Percentiles rank a stretch among this genome's conserved stretches.
Conservation (phyloP, 1,140 invertebrate genomes). For the Anthonomus grandis region DNA sequence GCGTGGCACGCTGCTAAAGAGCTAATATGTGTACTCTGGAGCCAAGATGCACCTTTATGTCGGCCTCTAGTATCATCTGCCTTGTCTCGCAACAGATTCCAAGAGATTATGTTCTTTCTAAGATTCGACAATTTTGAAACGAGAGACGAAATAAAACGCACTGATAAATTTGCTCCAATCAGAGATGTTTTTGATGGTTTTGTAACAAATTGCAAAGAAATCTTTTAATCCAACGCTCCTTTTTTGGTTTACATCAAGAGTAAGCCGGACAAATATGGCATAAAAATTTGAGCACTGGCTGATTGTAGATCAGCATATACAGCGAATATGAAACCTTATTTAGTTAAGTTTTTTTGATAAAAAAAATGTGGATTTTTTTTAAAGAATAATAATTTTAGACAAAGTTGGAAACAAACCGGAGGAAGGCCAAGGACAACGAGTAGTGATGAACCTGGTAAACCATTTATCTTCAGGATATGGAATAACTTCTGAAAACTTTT, state of each 20-base stretch:
- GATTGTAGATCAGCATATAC: conserved; percentile 40
- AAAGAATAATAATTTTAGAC: not conserved
- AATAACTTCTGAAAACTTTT: not conserved
- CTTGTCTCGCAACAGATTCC: conserved; percentile 21
- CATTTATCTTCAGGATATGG: not conserved
- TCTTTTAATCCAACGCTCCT: conserved; percentile 25
- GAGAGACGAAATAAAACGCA: conserved; percentile 20
- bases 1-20: conserved; percentile 8
- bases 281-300: conserved; percentile 43
- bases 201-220: conserved; percentile 35
- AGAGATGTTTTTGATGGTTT: conserved; percentile 23
- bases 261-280: conserved; percentile 37
- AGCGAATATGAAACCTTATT: not conserved
- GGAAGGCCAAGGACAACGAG: not conserved
- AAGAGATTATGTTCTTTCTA: conserved; percentile 23
- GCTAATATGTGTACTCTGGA: conserved; percentile 9
- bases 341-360: not conserved
- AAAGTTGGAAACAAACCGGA: not conserved
- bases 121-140: conserved; percentile 36
- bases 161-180: conserved; percentile 36
- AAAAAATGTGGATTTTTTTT: no score
- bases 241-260: conserved; percentile 30
- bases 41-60: conserved; percentile 12
- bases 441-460: not conserved
- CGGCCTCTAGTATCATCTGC: conserved; percentile 16